Evolutionary conservation across 2,797 vertebrate species (phyloP), one percentile per base, ranked within the genome.

Genomic region (Pipistrellus kuhlii): DNA sequence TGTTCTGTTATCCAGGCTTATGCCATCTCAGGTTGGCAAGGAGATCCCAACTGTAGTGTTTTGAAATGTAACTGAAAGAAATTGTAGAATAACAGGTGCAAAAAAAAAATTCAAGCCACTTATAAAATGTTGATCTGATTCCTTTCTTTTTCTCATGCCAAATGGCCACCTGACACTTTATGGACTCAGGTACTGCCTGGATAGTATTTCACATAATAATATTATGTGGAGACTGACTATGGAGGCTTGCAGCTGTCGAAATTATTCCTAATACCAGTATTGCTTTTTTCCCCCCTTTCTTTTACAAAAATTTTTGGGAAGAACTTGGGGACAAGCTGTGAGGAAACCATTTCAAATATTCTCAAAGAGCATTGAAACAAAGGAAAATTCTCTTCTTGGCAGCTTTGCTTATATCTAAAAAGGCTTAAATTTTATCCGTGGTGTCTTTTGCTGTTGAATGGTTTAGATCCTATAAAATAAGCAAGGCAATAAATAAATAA

Each of bases 71-170:
- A 98, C 98, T 98, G 98, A 98, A 98, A 98, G 97, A 98, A 98
- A 98, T 98, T 98, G 98, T 98, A 98, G 98, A 98, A 98, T 98
- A 99, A 98, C 98, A 99, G 99, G 99, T 99, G 99, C 98, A 98
- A 98, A 98, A 98, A 97, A 97, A 97, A 96, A 96, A 96, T 95
- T 95, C 94, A 97, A 98, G 82, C 97, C 77, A 95, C 98, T 98
- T 98, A 98, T 97, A 98, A 98, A 98, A 98, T 94, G 98, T 97
- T 98, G 97, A 96, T 98, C 97, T 96, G 93, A 95, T 98, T 98
- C 96, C 95, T 97, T 97, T 92, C 78, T 94, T 98, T 98, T 96
- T 94, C 89, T 95, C 88, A 96, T 98, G 98, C 98, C 98, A 98
- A 98, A 98, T 98, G 98, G 98, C 98, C 98, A 99, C 98, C 98